These are phyloP conservation scores for Hyles vespertilio DNA, from an alignment of 1,140 invertebrate genomes.

Conservation along the genomic window DNA sequence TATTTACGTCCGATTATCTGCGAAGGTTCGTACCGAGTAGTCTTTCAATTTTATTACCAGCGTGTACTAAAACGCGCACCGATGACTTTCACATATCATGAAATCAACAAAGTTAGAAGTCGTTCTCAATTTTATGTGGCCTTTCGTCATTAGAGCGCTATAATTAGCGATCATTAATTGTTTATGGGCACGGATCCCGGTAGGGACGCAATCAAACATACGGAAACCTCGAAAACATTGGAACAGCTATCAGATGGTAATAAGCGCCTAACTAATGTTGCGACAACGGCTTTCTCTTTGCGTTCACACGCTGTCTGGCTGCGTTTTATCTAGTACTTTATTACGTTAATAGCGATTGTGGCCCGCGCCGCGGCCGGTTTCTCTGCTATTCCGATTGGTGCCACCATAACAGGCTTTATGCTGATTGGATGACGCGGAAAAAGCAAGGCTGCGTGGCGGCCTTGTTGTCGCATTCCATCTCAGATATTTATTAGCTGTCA, in stretches of 20 bases:
- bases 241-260: conserved; percentile 49
- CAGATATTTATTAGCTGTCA: conserved; percentile 38
- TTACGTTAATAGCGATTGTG: conserved; percentile 64
- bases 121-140: conserved; percentile 16
- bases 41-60: conserved; percentile 18
- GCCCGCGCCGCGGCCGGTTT: conserved; percentile 64
- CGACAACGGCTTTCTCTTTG: conserved; percentile 64
- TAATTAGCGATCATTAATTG: conserved; percentile 30
- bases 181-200: conserved; percentile 23
- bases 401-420: conserved; percentile 47
- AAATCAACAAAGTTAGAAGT: conserved; percentile 7
- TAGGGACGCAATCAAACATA: conserved; percentile 36
- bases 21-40: conserved; percentile 12
- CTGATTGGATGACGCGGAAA: conserved; percentile 66
- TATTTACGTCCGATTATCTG: conserved; percentile 30
- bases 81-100: conserved; percentile 11
- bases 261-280: conserved; percentile 57
- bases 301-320: conserved; percentile 69
- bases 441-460: conserved; percentile 57
- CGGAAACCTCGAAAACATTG: conserved; percentile 32
- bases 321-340: conserved; percentile 70
- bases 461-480: conserved; percentile 57
- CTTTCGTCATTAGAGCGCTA: conserved; percentile 20
- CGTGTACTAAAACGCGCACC: conserved; percentile 4
- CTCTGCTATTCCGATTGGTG: conserved; percentile 52